Evolutionary conservation across 1,140 invertebrate genomes (phyloP), one percentile per base, ranked within the genome.

Genomic region (Eriosoma lanigerum): DNA sequence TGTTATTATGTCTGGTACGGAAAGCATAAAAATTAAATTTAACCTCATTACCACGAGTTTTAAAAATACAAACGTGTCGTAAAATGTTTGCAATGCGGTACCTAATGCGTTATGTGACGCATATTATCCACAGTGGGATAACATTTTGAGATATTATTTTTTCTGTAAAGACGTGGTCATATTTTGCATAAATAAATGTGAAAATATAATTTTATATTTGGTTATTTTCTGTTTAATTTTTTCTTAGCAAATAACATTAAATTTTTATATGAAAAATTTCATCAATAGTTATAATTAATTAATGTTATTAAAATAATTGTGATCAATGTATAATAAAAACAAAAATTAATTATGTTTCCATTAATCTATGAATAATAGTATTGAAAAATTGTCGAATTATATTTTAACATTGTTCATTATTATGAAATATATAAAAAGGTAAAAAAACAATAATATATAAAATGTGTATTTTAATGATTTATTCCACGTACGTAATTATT

Each of bases 11-110:
- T 52, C 70, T 5, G 24, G 17, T 54, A 52, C 26, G 70, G 48
- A 73, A 73, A 54, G 17, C 70, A 73, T 73, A 73, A 73, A 73
- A 73, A 73, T 73, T 73, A 52, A 73, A 52, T 73, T 73, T 73
- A 73, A n/a, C 46, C 17, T 73, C 48, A 29, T 73, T 52, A 73
- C 50, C 12, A 15, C 1, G 48, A 29, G 70, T 52, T 73, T 73
- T 52, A 73, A 73, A 73, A 73, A 73, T 73, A 73, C 68, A 50
- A 26, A 72, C 66, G 21, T 6, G 24, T 73, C 48, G 26, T 73
- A 38, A 73, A 73, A n/a, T 68, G 29, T 64, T 64, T 19, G n/a
- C 62, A 26, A 68, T 21, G 38, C 9, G 21, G n/a, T 24, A 38
- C 8, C 3, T 38, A 44, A 68, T 21, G 15, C 64, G 12, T 38